Conservation (phyloP, 2,797 vertebrate species). For the Sarcophilus harrisii region DNA sequence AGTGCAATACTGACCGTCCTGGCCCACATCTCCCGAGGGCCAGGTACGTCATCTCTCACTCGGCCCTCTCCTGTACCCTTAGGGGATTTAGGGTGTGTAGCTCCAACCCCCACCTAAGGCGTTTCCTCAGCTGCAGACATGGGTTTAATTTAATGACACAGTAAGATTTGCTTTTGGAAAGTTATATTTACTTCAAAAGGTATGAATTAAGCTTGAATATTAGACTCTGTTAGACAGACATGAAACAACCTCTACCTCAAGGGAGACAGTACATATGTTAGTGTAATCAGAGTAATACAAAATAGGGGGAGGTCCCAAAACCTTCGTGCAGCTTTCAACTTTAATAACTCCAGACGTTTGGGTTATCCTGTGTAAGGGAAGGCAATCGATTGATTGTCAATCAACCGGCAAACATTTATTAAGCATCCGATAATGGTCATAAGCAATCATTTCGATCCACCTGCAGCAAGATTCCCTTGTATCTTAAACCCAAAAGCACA, state of each 20-base stretch:
- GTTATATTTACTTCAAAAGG: neutral
- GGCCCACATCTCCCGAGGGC: neutral
- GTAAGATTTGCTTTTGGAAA: neutral
- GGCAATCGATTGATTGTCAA: neutral
- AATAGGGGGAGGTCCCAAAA: neutral
- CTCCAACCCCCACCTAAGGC: neutral
- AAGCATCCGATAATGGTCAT: neutral
- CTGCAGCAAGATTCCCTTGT: no score
- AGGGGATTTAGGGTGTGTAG: neutral
- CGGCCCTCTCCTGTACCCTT: neutral
- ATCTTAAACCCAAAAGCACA: neutral
- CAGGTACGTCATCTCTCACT: neutral
- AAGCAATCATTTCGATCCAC: neutral
- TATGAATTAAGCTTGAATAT: neutral
- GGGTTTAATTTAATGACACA: neutral
- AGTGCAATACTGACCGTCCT: neutral
- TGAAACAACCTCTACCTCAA: neutral
- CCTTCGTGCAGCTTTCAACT: neutral
- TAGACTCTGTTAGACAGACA: neutral
- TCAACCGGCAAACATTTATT: neutral
- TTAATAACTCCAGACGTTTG: neutral
- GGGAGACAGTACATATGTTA: neutral
- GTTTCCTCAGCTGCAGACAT: neutral
- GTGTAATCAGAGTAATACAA: neutral
- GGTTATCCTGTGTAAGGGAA: neutral